A percentile compares a stretch with the other conserved stretches of the same genome.
phyloP scores from a whole-genome alignment of 2,797 vertebrate species.

The Siniperca undulata region DNA sequence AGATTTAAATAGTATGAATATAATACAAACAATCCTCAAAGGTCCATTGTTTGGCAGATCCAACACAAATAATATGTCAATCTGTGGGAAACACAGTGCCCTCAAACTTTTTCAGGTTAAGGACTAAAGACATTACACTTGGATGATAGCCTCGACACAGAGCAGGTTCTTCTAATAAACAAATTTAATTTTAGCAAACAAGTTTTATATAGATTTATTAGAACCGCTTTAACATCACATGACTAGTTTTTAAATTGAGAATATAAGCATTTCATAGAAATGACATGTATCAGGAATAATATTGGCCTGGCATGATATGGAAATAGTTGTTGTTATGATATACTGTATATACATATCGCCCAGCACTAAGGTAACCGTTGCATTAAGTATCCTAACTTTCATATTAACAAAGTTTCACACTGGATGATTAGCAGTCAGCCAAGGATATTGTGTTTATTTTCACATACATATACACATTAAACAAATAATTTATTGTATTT shows the following conservation, averaged over 20 bases:
- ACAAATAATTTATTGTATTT: neutral
- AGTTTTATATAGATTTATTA: neutral
- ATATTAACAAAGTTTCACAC: neutral
- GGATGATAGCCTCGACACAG: neutral
- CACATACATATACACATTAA: neutral
- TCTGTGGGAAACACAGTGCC: neutral
- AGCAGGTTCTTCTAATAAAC: neutral
- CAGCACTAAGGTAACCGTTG: conserved; percentile 45
- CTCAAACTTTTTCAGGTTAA: neutral
- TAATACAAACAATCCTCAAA: neutral
- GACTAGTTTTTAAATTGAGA: neutral
- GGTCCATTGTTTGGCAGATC: neutral
- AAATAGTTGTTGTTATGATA: neutral
- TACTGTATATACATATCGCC: conserved; percentile 20
- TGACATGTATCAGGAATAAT: neutral
- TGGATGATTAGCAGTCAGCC: no score
- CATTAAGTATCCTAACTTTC: neutral
- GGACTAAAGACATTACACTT: neutral
- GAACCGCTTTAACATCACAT: neutral
- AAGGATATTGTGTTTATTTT: no score
- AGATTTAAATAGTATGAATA: neutral
- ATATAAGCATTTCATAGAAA: neutral
- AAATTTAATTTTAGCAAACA: neutral
- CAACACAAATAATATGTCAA: neutral
- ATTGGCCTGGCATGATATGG: neutral